Conservation (phyloP, 2,113 vertebrate species). For the Grammomys surdaster region DNA sequence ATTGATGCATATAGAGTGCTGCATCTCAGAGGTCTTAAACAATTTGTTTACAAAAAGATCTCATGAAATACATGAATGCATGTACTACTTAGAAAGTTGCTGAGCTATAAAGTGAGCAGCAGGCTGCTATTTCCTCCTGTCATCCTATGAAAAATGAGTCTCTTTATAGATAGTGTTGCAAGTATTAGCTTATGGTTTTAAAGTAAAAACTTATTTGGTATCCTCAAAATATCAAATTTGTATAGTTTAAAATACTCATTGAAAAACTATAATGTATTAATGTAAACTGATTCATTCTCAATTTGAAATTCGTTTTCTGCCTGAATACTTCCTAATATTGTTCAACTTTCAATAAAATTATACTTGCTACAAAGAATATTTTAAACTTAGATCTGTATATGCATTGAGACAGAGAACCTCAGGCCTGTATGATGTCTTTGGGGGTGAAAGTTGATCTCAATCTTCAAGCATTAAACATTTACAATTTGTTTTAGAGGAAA, state of each 20-base stretch:
- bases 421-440: not conserved
- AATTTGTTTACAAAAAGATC: conserved; percentile 62
- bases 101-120: conserved; percentile 73
- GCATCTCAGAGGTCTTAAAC: not conserved
- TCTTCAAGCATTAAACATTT: not conserved
- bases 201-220: conserved; percentile 51
- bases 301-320: not conserved
- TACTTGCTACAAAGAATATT: conserved; percentile 3
- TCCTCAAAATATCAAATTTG: conserved; percentile 40
- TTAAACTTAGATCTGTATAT: not conserved
- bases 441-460: not conserved
- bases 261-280: conserved; percentile 14
- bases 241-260: conserved; percentile 42
- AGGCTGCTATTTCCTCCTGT: conserved; percentile 75
- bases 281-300: not conserved
- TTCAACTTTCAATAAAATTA: not conserved
- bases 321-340: not conserved
- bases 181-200: conserved; percentile 59
- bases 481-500: not conserved
- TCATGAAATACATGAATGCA: conserved; percentile 18
- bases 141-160: conserved; percentile 72
- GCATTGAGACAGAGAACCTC: not conserved
- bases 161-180: conserved; percentile 65
- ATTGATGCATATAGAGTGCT: not conserved
- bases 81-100: conserved; percentile 48